Conservation (phyloP, 2,113 vertebrate species). For the Pionites leucogaster region DNA sequence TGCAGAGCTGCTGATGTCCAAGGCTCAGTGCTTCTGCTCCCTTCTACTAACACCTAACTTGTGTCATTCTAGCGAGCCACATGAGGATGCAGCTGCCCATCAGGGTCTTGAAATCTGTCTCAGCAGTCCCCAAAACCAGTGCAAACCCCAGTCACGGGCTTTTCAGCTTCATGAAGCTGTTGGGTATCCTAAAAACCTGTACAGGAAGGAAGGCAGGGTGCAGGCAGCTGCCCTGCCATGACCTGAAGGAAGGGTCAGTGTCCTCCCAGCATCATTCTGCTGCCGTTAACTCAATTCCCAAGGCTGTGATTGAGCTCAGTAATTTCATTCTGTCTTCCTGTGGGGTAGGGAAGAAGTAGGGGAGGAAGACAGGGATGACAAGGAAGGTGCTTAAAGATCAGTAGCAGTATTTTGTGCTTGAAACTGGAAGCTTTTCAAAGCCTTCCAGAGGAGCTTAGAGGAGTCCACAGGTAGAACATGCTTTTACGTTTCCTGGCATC, state of each 20-base stretch:
- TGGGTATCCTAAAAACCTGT: background rate
- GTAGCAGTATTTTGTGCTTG: background rate
- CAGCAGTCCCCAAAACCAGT: background rate
- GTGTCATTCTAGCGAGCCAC: background rate
- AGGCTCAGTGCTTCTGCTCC: background rate
- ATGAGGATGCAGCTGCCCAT: background rate
- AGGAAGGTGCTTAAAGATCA: background rate
- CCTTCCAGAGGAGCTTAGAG: conserved; percentile 43
- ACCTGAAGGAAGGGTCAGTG: background rate
- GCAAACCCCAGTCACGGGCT: background rate
- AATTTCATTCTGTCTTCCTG: background rate
- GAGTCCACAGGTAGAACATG: conserved; percentile 13
- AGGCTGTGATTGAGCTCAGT: background rate
- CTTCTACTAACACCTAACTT: background rate
- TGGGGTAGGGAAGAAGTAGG: background rate
- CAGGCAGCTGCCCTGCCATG: background rate
- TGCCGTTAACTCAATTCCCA: background rate
- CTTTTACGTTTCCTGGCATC: conserved; percentile 41
- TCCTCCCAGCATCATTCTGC: background rate
- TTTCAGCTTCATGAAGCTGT: background rate
- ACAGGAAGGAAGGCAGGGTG: background rate
- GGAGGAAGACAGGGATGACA: background rate
- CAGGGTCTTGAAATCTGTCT: background rate
- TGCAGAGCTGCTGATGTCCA: background rate
- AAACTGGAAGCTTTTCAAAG: conserved; percentile 35